Evolutionary conservation across 2,888 invertebrate genomes (phyloP).

Genomic region (Steinernema carpocapsae): DNA sequence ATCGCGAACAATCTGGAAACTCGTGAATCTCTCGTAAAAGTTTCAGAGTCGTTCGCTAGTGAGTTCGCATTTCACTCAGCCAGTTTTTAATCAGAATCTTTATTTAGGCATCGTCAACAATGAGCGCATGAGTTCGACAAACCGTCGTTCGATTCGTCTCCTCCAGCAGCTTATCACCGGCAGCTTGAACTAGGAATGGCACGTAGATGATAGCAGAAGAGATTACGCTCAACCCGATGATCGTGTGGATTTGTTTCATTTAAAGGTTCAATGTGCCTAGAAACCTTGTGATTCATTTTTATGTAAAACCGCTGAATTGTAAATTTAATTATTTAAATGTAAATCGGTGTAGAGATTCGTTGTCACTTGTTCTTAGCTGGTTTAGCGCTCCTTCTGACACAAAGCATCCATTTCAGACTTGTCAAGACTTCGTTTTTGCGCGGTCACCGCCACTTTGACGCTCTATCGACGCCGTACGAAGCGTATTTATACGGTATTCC

Average conservation of each 20-base stretch:
- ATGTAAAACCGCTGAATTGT: not conserved
- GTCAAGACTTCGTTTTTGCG: not conserved
- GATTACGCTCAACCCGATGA: not conserved
- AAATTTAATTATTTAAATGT: not conserved
- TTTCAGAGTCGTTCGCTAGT: not conserved
- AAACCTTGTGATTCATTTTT: constrained; percentile 9
- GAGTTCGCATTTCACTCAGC: too few relatives aligned
- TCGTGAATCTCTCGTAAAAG: not conserved
- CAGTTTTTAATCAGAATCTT: not conserved
- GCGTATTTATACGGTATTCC: too few relatives aligned
- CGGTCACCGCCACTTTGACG: too few relatives aligned
- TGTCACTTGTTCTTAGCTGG: not conserved
- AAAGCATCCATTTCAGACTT: too few relatives aligned
- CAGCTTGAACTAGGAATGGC: not conserved
- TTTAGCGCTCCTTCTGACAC: too few relatives aligned
- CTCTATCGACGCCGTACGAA: too few relatives aligned
- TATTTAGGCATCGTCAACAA: constrained; percentile 16
- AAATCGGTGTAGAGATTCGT: not conserved
- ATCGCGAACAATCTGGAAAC: not conserved
- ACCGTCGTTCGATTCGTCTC: not conserved
- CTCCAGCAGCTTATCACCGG: constrained; percentile 7
- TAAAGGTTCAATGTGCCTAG: constrained; percentile 26
- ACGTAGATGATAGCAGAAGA: not conserved
- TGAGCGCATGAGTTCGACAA: not conserved
- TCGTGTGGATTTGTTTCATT: not conserved